These are phyloP conservation scores for Parotia lawesii DNA, from an alignment of 2,113 vertebrate species.

Conservation along the genomic window DNA sequence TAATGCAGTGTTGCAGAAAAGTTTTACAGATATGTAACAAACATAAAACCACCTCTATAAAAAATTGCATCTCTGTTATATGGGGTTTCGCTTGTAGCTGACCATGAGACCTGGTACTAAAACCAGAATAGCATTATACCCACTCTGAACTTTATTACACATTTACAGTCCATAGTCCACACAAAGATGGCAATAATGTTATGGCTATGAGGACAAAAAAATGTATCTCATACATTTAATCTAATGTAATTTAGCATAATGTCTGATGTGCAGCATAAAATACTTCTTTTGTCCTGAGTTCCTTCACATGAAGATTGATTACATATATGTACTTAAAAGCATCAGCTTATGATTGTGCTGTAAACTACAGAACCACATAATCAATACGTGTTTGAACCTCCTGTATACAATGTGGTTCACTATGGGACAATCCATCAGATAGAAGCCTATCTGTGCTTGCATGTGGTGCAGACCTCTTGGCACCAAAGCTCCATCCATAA, in stretches of 20 bases:
- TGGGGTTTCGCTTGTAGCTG: not conserved
- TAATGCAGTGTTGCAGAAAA: not conserved
- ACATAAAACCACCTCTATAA: not conserved
- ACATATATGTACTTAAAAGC: conserved; percentile 12
- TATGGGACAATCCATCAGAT: conserved; percentile 20
- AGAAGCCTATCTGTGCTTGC: conserved; percentile 9
- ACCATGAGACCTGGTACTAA: not conserved
- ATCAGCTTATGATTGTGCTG: conserved; percentile 31
- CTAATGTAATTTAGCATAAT: not conserved
- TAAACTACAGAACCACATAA: not conserved
- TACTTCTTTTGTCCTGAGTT: not conserved
- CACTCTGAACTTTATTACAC: not conserved
- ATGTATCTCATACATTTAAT: not conserved
- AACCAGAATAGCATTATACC: not conserved
- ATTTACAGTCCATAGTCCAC: not conserved
- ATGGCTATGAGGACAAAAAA: not conserved
- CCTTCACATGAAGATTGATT: not conserved
- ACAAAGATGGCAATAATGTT: not conserved
- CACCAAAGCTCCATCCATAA: conserved; percentile 64
- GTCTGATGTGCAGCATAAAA: not conserved
- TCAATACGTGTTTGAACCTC: conserved; percentile 26
- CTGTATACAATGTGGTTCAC: conserved; percentile 13
- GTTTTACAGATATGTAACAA: not conserved
- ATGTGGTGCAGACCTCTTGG: conserved; percentile 67
- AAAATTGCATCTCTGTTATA: not conserved